Evolutionary conservation across 1,140 invertebrate species (phyloP).

Genomic region (Chelonus insularis): DNA sequence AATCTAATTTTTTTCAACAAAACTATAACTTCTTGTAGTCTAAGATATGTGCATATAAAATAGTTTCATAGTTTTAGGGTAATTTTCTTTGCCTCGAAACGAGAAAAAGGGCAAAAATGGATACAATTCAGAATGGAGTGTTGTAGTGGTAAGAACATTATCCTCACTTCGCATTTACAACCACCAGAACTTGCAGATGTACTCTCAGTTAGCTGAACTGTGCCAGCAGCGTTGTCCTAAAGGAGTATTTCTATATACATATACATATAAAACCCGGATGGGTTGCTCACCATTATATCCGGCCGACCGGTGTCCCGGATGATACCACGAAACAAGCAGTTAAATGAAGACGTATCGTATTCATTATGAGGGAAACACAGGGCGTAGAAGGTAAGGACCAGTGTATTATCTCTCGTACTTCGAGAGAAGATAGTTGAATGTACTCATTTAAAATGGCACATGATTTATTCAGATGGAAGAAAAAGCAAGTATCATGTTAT

Average conservation of each 20-base stretch:
- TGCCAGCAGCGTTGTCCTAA: not conserved
- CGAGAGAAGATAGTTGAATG: not conserved
- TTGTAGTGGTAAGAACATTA: not conserved
- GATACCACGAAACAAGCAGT: constrained; percentile 42
- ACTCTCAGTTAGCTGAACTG: not conserved
- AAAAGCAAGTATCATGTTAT: not conserved
- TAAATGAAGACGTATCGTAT: constrained; percentile 52
- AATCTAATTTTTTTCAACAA: too few relatives aligned
- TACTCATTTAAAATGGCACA: not conserved
- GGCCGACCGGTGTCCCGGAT: constrained; percentile 26
- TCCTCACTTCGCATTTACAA: constrained; percentile 3
- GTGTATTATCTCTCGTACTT: not conserved
- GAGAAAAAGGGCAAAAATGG: not conserved
- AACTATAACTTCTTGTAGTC: too few relatives aligned
- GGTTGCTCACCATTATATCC: constrained; percentile 23
- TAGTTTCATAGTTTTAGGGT: too few relatives aligned
- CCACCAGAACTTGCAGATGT: not conserved
- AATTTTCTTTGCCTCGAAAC: not conserved
- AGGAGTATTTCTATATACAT: not conserved
- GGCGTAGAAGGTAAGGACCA: not conserved
- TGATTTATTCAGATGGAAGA: not conserved
- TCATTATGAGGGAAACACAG: constrained; percentile 45
- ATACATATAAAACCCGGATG: constrained; percentile 20
- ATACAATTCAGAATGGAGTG: not conserved
- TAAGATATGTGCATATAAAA: too few relatives aligned